Evolutionary conservation across 2,797 vertebrate genomes (phyloP).

Genomic region (Sebastes cheni): DNA sequence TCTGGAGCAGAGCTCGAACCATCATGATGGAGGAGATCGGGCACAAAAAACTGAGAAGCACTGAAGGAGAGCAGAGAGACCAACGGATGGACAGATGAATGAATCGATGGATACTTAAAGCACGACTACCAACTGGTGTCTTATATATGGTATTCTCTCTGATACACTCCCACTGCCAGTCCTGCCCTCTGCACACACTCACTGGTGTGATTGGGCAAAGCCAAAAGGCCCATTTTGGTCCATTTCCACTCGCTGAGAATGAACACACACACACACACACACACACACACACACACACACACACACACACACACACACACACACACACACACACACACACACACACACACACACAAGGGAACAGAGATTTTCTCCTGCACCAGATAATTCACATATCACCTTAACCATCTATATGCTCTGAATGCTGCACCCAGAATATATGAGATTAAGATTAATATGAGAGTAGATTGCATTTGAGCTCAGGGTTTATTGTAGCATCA

Average conservation of each 20-base stretch:
- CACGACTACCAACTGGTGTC: conserved; percentile 6
- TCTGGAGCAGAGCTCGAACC: conserved; percentile 76
- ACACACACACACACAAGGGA: background rate
- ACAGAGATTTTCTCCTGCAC: background rate
- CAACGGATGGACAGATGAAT: conserved; percentile 6
- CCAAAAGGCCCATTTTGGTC: conserved; percentile 3
- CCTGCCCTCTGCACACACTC: conserved; percentile 64
- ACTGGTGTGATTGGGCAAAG: conserved; percentile 7
- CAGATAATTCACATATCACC: background rate
- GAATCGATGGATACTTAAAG: conserved; percentile 7
- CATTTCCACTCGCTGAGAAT: conserved; percentile 19
- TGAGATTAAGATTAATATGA: background rate
- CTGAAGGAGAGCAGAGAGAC: conserved; percentile 22
- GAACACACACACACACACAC: background rate
- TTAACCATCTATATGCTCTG: background rate
- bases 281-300: background rate
- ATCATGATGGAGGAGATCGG: conserved; percentile 71
- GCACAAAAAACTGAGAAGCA: conserved; percentile 9
- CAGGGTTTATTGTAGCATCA: background rate
- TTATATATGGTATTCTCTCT: conserved; percentile 70
- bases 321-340: too few relatives aligned
- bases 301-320: background rate
- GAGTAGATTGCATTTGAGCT: background rate
- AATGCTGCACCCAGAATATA: background rate
- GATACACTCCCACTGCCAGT: conserved; percentile 59